Base-by-base conservation (phyloP, 2,797 vertebrate species). In the Basileuterus tristriatus region DNA sequence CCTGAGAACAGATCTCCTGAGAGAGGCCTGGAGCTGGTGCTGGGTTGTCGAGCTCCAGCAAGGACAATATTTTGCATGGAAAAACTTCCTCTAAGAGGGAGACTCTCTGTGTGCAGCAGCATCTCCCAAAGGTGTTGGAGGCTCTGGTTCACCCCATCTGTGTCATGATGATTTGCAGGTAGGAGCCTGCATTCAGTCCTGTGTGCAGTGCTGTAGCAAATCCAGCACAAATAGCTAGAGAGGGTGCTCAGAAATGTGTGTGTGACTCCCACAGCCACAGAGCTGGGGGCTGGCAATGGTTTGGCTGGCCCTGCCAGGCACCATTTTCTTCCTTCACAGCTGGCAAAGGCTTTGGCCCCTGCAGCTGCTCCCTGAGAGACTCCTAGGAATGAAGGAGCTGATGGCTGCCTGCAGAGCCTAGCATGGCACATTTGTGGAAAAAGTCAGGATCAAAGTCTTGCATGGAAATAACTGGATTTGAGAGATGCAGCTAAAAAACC, bases 291-390 rank as follows among this genome's bases (percentile, higher is more conserved):
- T 78, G 83, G 62, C 26, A 32, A 8, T n/a, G 41, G 32, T 70
- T 90, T 1, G 7, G 5, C 49, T 81, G 34, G 47, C 52, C 23
- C 52, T 87, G 75, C 52, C 84, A 79, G 84, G 59, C 59, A 16
- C 68, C 10, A 20, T 64, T 90, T 87, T 46, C 52, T 93, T 83
- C 37, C 41, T 94, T 56, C 78, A 43, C 70, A 80, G 47, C 91
- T 92, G 89, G 81, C 56, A 95, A 92, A 82, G 36, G n/a, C 63
- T 90, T 90, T 87, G 83, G 78, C 68, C 77, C 59, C 71, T 87
- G 83, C 50, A 87, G 72, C 80, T 91, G 41, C 47, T 90, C 79
- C 91, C 81, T 8, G 1, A 81, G 93, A 95, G 69, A 83, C 1
- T 3, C 72, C 60, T 55, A 72, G 83, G 49, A 87, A 67, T 0